Base-by-base conservation (phyloP, 2,888 invertebrate genomes). In the Torymus tubicola region DNA sequence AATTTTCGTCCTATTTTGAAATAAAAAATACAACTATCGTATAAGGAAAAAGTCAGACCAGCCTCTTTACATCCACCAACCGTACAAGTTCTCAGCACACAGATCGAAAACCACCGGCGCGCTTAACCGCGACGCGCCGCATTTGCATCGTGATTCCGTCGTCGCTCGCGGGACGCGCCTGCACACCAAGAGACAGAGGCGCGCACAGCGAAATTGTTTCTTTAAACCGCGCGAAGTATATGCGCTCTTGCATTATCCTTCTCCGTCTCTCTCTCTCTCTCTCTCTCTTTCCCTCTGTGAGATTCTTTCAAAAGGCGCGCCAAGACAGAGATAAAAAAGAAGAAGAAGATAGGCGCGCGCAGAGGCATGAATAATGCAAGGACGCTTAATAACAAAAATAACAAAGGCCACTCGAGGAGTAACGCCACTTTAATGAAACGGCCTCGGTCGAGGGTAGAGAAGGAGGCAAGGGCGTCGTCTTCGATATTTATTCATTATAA, bases 181-280 rank as follows among this genome's bases (percentile, higher is more conserved):
- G n/a, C 60, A 13, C 60, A 11, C 16, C 8, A 58, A 10, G n/a
- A 53, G 24, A 58, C 16, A 13, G n/a, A 24, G 21, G 10, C 50
- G 31, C 57, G 50, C 12, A 13, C n/a, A 18, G 52, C 60, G 57
- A 76, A 76, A 76, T 76, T 76, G 69, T 76, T 76, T 76, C 76
- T 61, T 76, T 42, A 76, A 76, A 69, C 75, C 24, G 18, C 16
- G 42, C n/a, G 31, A 65, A 16, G 58, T 70, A 58, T 70, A 16
- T 57, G n/a, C 42, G 16, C 14, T 31, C n/a, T 11, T 14, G 55
- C 73, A 55, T 53, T 57, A 64, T 73, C 64, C n/a, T 31, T 31
- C 42, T 5, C 55, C 75, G 52, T 57, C 50, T 24, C 53, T 61
- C 84, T 81, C 82, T 80, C 81, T 80, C 80, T 84, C 84, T 82